Conservation (phyloP, 2,888 invertebrate genomes). For the Coleophora deauratella region DNA sequence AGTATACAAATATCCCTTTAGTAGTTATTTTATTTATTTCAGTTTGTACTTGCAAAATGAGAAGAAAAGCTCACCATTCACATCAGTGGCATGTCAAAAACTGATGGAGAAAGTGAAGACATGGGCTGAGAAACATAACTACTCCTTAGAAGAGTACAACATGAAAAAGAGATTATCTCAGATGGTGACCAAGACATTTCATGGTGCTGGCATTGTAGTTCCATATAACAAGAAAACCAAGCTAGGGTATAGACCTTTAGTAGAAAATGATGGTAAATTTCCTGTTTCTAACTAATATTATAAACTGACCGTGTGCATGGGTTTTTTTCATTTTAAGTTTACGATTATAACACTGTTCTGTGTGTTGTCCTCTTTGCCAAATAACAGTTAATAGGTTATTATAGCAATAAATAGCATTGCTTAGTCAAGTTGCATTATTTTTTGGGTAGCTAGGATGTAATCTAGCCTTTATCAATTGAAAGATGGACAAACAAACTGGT, state of each 20-base stretch:
- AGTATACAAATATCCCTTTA: too few relatives aligned
- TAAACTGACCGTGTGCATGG: too few relatives aligned
- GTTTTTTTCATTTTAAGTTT: slow-evolving; percentile 2
- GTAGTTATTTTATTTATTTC: too few relatives aligned
- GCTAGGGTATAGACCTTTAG: slow-evolving; percentile 86
- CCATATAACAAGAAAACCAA: slow-evolving; percentile 87
- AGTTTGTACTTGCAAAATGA: slow-evolving; percentile 71
- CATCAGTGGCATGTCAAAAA: slow-evolving; percentile 71
- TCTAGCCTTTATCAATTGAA: too few relatives aligned
- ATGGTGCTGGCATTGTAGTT: slow-evolving; percentile 88
- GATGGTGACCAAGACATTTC: slow-evolving; percentile 82
- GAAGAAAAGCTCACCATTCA: slow-evolving; percentile 76
- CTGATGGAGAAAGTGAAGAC: slow-evolving; percentile 76
- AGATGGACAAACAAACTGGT: too few relatives aligned
- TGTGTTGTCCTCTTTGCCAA: too few relatives aligned
- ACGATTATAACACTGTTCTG: too few relatives aligned
- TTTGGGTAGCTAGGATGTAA: too few relatives aligned
- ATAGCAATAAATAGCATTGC: too few relatives aligned
- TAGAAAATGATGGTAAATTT: slow-evolving; percentile 77
- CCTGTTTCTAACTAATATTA: too few relatives aligned
- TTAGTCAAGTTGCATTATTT: too few relatives aligned
- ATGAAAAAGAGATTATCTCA: slow-evolving; percentile 76
- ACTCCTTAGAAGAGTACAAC: slow-evolving; percentile 70
- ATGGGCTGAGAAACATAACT: slow-evolving; percentile 76
- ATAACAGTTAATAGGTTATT: too few relatives aligned